Evolutionary conservation across 2,888 invertebrate genomes (phyloP).

Genomic region (Esperia sulphurella): DNA sequence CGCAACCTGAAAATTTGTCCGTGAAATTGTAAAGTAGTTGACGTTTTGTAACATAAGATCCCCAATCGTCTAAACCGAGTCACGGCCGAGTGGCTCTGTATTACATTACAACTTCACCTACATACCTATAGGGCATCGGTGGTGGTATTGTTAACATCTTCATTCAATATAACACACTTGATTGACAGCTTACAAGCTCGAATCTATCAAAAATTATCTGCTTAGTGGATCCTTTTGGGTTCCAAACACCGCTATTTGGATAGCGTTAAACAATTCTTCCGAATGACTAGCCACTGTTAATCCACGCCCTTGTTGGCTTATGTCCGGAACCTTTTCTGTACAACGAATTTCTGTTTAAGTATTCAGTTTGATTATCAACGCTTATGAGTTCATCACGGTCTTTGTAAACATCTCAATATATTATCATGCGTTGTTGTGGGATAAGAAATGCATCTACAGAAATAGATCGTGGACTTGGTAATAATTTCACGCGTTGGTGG

Average conservation of each 20-base stretch:
- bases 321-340: conserved; percentile 44
- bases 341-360: conserved; percentile 57
- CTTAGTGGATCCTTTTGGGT: conserved; percentile 67
- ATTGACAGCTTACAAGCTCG: conserved; percentile 63
- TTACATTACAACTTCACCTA: conserved; percentile 22
- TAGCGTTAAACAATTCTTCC: conserved; percentile 77
- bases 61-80: conserved; percentile 4
- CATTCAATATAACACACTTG: conserved; percentile 51
- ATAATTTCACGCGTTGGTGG: not conserved
- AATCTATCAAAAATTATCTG: conserved; percentile 70
- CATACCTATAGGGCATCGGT: conserved; percentile 25
- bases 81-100: conserved; percentile 24
- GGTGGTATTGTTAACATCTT: conserved; percentile 35
- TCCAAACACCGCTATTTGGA: conserved; percentile 68
- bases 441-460: conserved; percentile 3
- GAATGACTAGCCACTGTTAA: conserved; percentile 61
- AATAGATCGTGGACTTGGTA: not conserved
- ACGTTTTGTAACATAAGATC: not conserved
- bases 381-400: conserved; percentile 43
- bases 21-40: not conserved
- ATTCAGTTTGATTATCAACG: conserved; percentile 68
- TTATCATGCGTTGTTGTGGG: conserved; percentile 1
- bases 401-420: conserved; percentile 32
- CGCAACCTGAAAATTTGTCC: conserved; percentile 4
- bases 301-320: conserved; percentile 56